These are phyloP conservation scores for Drymodes brunneopygia DNA, from an alignment of 2,113 vertebrate species.

Conservation along the genomic window DNA sequence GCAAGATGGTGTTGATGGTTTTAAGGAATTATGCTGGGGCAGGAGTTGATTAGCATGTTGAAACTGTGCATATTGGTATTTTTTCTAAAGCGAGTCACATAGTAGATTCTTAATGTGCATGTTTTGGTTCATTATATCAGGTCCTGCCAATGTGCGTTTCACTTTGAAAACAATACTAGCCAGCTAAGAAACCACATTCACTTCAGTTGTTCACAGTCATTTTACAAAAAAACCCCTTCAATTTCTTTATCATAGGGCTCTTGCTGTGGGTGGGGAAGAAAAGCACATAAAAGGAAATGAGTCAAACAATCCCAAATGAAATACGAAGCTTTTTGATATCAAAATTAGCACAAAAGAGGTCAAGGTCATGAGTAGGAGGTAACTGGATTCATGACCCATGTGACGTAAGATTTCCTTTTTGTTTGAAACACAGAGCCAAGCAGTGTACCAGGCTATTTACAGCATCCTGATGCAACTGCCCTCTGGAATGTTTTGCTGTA, in stretches of 20 bases:
- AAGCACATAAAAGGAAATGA: conserved; percentile 26
- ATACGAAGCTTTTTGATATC: conserved; percentile 1
- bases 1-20: not conserved
- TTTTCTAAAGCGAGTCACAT: not conserved
- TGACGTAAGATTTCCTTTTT: not conserved
- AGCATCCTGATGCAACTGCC: not conserved
- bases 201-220: not conserved
- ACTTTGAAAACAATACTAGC: not conserved
- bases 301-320: not conserved
- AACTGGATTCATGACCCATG: not conserved
- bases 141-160: not conserved
- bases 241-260: not conserved
- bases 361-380: not conserved
- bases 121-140: not conserved
- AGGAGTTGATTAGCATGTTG: not conserved
- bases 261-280: conserved; percentile 15
- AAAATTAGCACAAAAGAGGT: conserved; percentile 41
- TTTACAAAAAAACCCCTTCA: not conserved
- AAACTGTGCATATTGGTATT: not conserved
- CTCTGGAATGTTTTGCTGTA: not conserved
- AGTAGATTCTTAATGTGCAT: not conserved
- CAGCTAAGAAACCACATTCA: not conserved
- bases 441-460: not conserved
- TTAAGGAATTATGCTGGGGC: not conserved
- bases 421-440: not conserved